Evolutionary conservation across 2,797 vertebrate species (phyloP).

Genomic region (Rhinichthys osculus): DNA sequence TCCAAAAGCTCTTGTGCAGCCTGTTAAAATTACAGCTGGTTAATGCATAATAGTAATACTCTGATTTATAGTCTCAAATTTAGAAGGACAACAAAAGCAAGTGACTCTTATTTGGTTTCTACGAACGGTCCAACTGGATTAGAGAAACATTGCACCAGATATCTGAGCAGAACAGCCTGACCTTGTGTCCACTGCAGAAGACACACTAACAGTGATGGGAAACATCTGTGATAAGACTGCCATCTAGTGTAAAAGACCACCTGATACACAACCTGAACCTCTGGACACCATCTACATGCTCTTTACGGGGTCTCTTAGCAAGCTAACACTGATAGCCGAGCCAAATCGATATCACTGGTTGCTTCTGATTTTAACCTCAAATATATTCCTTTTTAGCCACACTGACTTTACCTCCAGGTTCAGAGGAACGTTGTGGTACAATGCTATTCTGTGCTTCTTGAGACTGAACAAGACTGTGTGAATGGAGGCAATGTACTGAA

Average conservation of each 20-base stretch:
- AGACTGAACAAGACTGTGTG: neutral
- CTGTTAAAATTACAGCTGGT: neutral
- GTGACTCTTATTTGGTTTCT: neutral
- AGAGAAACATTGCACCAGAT: constrained; percentile 37
- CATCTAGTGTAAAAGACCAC: constrained; percentile 57
- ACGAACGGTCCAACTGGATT: constrained; percentile 26
- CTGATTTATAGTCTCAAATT: neutral
- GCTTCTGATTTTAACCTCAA: neutral
- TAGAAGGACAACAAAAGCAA: neutral
- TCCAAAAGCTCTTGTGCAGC: neutral
- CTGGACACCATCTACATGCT: neutral
- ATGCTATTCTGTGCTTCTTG: neutral
- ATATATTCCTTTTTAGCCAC: neutral
- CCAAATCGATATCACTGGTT: too few relatives aligned
- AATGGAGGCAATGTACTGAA: constrained; percentile 7
- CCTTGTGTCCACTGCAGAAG: constrained; percentile 40
- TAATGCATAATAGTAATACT: neutral
- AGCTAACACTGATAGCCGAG: neutral
- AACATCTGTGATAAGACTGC: constrained; percentile 50
- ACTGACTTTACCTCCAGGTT: neutral
- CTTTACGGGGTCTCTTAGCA: neutral
- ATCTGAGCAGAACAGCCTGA: constrained; percentile 47
- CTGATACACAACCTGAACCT: constrained; percentile 1
- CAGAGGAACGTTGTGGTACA: neutral
- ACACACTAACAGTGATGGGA: neutral